Conservation (phyloP, 2,113 vertebrate genomes). For the Channa maculata region DNA sequence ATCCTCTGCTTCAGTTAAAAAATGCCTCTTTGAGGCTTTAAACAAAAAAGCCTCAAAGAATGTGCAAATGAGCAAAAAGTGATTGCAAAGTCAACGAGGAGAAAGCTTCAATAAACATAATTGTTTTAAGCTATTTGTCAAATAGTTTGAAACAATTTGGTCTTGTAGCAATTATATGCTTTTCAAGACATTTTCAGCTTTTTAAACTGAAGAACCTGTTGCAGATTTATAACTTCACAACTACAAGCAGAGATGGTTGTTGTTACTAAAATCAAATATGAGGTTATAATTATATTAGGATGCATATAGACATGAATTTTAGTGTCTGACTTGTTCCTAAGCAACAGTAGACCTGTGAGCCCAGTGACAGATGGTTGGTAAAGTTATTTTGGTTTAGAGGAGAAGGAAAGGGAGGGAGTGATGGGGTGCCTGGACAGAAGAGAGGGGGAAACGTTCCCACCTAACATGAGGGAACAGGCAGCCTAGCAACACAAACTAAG, state of each 20-base stretch:
- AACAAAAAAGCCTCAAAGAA: conserved; percentile 13
- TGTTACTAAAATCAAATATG: conserved; percentile 31
- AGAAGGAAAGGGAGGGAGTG: conserved; percentile 58
- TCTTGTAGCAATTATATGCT: background rate
- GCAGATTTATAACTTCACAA: conserved; percentile 2
- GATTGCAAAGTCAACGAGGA: conserved; percentile 1
- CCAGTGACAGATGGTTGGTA: conserved; percentile 84
- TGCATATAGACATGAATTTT: conserved; percentile 58
- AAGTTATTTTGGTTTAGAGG: conserved; percentile 85
- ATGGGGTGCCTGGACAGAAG: conserved; percentile 64
- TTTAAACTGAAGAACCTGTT: conserved; percentile 16
- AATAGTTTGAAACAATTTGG: background rate
- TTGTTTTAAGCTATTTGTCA: conserved; percentile 4
- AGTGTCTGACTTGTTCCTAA: conserved; percentile 81
- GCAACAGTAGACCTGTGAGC: conserved; percentile 84
- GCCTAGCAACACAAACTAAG: conserved; percentile 86
- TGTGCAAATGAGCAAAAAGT: conserved; percentile 1
- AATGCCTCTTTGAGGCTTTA: conserved; percentile 11
- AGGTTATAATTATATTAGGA: conserved; percentile 56
- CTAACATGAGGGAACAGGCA: conserved; percentile 82
- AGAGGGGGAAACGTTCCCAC: conserved; percentile 65
- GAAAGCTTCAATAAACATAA: background rate
- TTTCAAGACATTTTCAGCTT: conserved; percentile 10
- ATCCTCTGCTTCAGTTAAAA: conserved; percentile 8
- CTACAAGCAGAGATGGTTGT: conserved; percentile 5